phyloP scores from a whole-genome alignment of 1,140 invertebrate species.

The Pseudoatta argentina region DNA sequence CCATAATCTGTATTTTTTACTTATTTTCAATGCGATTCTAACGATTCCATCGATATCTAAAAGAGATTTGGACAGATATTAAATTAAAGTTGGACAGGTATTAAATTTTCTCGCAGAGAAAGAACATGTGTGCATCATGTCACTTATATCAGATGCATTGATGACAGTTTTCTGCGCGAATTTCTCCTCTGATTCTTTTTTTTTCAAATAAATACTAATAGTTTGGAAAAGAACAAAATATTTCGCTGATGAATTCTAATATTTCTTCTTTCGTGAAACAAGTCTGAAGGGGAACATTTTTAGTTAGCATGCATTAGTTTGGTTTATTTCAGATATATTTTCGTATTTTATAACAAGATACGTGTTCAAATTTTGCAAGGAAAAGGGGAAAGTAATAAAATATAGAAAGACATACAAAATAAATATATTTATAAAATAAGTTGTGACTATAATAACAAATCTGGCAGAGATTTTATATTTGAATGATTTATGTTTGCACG shows the following conservation, averaged over 20 bases:
- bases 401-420: background rate
- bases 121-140: conserved; percentile 16
- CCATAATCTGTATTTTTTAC: background rate
- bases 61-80: conserved; percentile 13
- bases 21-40: conserved; percentile 37
- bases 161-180: conserved; percentile 21
- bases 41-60: background rate
- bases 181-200: background rate
- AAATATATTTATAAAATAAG: background rate
- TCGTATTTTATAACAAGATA: background rate
- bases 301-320: background rate
- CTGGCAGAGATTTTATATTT: background rate
- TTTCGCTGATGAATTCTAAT: background rate
- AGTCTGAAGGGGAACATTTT: conserved; percentile 7
- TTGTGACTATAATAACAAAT: background rate
- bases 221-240: background rate
- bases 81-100: conserved; percentile 38
- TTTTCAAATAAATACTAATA: conserved; percentile 32
- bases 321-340: background rate
- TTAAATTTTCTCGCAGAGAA: background rate
- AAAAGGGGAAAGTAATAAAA: background rate
- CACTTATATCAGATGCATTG: conserved; percentile 28
- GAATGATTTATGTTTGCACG: conserved; percentile 3
- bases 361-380: background rate
- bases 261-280: background rate